phyloP scores from a whole-genome alignment of 2,113 vertebrate species.

The Bombycilla garrulus region DNA sequence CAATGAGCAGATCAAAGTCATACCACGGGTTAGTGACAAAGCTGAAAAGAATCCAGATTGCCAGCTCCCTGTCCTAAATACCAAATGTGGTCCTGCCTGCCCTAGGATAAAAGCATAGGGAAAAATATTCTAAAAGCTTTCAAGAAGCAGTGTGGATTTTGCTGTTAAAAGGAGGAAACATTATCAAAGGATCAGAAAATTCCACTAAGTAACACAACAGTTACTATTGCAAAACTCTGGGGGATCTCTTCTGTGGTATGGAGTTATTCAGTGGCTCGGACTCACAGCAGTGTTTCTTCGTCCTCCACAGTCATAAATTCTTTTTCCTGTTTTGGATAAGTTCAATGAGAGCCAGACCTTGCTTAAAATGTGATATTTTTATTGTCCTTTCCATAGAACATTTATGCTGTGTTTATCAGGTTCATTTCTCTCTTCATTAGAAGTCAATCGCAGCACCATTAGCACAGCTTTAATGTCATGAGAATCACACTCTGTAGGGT shows the following conservation, averaged over 20 bases:
- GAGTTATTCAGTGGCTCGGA: slow-evolving; percentile 16
- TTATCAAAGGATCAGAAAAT: slow-evolving; percentile 61
- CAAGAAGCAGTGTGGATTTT: slow-evolving; percentile 34
- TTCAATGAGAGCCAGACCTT: slow-evolving; percentile 19
- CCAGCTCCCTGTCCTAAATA: slow-evolving; percentile 54
- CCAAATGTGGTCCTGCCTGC: slow-evolving; percentile 41
- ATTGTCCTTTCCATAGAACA: neutral
- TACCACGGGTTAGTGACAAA: slow-evolving; percentile 28
- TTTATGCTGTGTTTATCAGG: slow-evolving; percentile 23
- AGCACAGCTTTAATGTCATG: slow-evolving; percentile 54
- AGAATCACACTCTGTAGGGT: slow-evolving; percentile 61
- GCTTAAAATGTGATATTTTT: slow-evolving; percentile 23
- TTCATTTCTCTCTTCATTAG: slow-evolving; percentile 23
- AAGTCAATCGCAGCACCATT: neutral
- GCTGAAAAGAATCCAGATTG: slow-evolving; percentile 45
- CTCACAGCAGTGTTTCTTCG: neutral
- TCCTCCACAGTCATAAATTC: slow-evolving; percentile 18
- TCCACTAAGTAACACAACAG: slow-evolving; percentile 50
- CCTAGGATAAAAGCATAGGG: slow-evolving; percentile 23
- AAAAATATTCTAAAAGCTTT: slow-evolving; percentile 24
- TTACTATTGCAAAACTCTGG: slow-evolving; percentile 55
- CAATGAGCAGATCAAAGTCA: neutral
- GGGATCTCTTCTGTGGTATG: slow-evolving; percentile 29
- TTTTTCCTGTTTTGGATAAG: slow-evolving; percentile 37
- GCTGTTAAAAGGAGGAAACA: slow-evolving; percentile 32